phyloP scores from a whole-genome alignment of 2,113 vertebrate species.

The Gopherus evgoodei region DNA sequence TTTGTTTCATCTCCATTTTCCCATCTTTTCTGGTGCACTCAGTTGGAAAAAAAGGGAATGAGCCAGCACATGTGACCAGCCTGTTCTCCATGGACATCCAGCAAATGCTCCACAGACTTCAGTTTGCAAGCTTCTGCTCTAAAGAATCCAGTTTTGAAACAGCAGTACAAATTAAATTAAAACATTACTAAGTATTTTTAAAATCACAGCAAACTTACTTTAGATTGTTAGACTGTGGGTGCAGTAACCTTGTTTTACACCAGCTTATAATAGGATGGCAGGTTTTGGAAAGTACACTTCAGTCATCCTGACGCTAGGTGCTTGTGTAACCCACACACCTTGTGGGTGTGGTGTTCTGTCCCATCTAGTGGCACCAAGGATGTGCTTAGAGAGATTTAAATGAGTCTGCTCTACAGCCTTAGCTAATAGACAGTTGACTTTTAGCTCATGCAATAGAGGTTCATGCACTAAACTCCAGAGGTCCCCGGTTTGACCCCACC shows the following conservation, averaged over 20 bases:
- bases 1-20: not conserved
- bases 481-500: no score
- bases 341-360: no score
- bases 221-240: not conserved
- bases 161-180: not conserved
- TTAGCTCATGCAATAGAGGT: no score
- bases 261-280: not conserved
- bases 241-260: not conserved
- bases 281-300: not conserved
- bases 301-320: not conserved
- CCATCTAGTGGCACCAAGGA: no score
- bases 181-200: not conserved
- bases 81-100: rapidly evolving
- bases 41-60: not conserved
- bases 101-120: not conserved
- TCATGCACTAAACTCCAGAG: no score
- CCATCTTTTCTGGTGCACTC: not conserved
- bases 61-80: not conserved
- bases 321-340: no score
- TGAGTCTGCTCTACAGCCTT: no score
- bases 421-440: no score
- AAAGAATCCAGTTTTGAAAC: not conserved
- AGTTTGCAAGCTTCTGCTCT: not conserved
- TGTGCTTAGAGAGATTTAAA: no score
- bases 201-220: not conserved